These are phyloP conservation scores for Promerops cafer DNA, from an alignment of 2,113 vertebrate genomes.

Conservation along the genomic window DNA sequence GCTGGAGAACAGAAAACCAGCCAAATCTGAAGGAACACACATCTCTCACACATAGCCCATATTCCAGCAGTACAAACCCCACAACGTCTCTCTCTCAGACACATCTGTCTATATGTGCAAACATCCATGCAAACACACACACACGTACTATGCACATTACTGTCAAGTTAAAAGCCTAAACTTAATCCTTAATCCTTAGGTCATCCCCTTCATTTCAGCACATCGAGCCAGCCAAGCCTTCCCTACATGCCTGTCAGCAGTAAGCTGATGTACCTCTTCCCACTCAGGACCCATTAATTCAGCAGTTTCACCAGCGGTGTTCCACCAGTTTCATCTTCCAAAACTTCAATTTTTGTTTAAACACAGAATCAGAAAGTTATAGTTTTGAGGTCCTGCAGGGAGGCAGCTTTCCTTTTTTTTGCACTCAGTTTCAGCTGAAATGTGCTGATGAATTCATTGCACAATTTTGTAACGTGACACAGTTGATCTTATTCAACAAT, in stretches of 20 bases:
- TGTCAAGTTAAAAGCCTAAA: slow-evolving; percentile 2
- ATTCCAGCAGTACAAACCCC: neutral
- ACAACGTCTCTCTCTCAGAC: neutral
- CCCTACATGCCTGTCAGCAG: neutral
- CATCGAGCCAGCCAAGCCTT: neutral
- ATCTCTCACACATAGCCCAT: neutral
- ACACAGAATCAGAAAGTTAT: neutral
- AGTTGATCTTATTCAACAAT: neutral
- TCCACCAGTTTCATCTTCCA: neutral
- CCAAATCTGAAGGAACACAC: neutral
- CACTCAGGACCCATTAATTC: neutral
- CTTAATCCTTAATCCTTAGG: slow-evolving; percentile 31
- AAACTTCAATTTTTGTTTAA: neutral
- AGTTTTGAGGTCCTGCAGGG: neutral
- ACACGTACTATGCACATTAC: neutral
- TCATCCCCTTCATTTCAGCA: slow-evolving; percentile 36
- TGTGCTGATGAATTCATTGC: neutral
- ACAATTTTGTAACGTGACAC: neutral
- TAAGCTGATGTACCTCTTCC: neutral
- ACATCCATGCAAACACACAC: neutral
- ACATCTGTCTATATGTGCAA: neutral
- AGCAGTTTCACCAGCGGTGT: neutral
- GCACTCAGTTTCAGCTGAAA: neutral
- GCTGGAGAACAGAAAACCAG: neutral
- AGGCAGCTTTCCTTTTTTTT: neutral